Evolutionary conservation across 2,888 invertebrate species (phyloP), one percentile per base, ranked within the genome.

Genomic region (Sphinx pinastri): DNA sequence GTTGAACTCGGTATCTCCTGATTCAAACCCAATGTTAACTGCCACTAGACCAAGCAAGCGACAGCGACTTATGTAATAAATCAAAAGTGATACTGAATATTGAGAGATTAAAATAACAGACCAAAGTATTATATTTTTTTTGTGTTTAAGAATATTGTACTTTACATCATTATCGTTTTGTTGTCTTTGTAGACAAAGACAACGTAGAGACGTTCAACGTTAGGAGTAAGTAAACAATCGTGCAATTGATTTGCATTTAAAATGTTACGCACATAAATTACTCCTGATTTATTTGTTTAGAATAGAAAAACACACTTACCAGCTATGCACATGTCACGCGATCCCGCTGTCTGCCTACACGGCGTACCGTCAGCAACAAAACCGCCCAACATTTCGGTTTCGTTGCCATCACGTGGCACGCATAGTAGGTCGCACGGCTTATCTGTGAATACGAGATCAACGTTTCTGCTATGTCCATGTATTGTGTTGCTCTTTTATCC

Each of bases 341-440:
- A 96, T 31, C 97, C 98, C 54, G 96, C 94, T 70, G 96, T 96
- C 74, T 92, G 92, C 60, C 92, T 83, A 84, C 98, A 98, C 0
- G 97, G 97, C 0, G 98, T 98, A 0, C 98, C 98, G 87, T 98
- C 98, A 0, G 95, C 94, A 0, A 96, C 97, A 69, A 96, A 95
- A 59, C 97, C 96, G 57, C 96, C 96, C 85, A 97, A 94, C 84
- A 97, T 96, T 60, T 97, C 96, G 14, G 89, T 74, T 68, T 97
- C 95, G 38, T 95, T 96, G 78, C 96, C 95, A 71, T 96, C 96
- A 72, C 95, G 95, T 71, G 98, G 97, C 73, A 97, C 95, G 88
- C 98, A 98, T 85, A 96, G 96, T 59, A 98, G 93, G 80, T 97
- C 97, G 80, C 98, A 98, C 0, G 97, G 96, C 76, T 96, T 96